Evolutionary conservation across 2,113 vertebrate species (phyloP), one percentile per base, ranked within the genome.

Genomic region (Asarcornis scutulata): DNA sequence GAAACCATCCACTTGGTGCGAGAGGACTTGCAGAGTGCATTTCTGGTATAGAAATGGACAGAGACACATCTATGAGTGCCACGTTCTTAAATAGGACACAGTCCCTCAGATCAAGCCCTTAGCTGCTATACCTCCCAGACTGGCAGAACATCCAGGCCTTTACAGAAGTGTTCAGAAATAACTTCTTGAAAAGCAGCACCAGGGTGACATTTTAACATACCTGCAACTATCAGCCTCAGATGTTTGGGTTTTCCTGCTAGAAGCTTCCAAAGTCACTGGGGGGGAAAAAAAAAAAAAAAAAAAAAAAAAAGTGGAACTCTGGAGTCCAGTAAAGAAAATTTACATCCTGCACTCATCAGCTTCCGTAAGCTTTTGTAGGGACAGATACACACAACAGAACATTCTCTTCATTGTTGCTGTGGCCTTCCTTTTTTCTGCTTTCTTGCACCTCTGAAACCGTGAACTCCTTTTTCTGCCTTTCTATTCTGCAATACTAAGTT

Each of bases 41-140:
- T 72, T 87, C 80, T 73, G 32, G 21, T 75, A 74, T 11, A 32
- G 60, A 83, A 86, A 32, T 58, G 59, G 76, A 36, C 48, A 67
- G 55, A 42, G 22, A 38, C 26, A 25, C 29, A 5, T 42, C 50
- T 56, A 0, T 20, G 55, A 32, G 52, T 53, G 69, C 58, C 8
- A 3, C 21, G 15, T 34, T 77, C 44, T 55, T 20, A 17, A 64
- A 9, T 14, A 34, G 32, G 40, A n/a, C 13, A 3, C 26, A 13
- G 14, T 36, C 40, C 55, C 55, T 86, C 59, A 80, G 62, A 34
- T n/a, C n/a, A 60, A 55, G 38, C 38, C 69, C 31, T 42, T 42
- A 31, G 40, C 68, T 83, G 55, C 2, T 52, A 3, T 31, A 18
- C n/a, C 7, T 80, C 34, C n/a, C 14, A 4, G 0, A 0, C 1